Conservation (phyloP, 2,797 vertebrate species). For the Cygnus olor region DNA sequence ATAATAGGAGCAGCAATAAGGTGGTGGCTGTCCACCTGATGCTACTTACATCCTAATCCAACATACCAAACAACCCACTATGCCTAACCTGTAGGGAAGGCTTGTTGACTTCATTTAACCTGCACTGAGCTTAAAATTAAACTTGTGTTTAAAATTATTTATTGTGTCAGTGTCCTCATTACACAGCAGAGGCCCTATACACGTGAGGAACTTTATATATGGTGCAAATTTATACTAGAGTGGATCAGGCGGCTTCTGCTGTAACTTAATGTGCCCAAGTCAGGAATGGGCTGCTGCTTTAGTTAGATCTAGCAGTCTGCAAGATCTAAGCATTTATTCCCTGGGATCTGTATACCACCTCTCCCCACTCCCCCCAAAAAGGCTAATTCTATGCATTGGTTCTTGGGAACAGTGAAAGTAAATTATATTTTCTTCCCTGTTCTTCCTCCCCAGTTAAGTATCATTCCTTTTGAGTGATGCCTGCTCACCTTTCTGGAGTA, state of each 20-base stretch:
- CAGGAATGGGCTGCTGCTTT: background rate
- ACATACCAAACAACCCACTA: too few species aligned
- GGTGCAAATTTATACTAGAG: background rate
- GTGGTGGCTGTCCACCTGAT: background rate
- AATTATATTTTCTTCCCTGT: background rate
- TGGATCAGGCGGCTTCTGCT: background rate
- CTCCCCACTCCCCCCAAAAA: too few species aligned
- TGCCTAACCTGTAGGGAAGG: background rate
- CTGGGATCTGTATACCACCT: too few species aligned
- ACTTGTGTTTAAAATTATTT: background rate
- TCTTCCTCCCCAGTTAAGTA: background rate
- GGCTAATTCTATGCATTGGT: background rate
- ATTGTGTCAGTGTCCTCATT: background rate
- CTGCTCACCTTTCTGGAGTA: background rate
- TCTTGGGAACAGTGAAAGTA: background rate
- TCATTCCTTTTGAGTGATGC: background rate
- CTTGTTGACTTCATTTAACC: background rate
- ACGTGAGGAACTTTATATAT: fast-evolving
- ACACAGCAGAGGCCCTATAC: background rate
- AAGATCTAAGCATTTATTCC: background rate
- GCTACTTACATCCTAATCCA: background rate
- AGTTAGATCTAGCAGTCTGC: background rate
- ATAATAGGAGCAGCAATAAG: background rate
- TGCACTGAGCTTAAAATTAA: background rate
- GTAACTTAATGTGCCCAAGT: background rate